Percentiles rank a stretch among this genome's conserved stretches.
phyloP scores from a whole-genome alignment of 2,797 vertebrate species.

The Malacoctenus gilli region DNA sequence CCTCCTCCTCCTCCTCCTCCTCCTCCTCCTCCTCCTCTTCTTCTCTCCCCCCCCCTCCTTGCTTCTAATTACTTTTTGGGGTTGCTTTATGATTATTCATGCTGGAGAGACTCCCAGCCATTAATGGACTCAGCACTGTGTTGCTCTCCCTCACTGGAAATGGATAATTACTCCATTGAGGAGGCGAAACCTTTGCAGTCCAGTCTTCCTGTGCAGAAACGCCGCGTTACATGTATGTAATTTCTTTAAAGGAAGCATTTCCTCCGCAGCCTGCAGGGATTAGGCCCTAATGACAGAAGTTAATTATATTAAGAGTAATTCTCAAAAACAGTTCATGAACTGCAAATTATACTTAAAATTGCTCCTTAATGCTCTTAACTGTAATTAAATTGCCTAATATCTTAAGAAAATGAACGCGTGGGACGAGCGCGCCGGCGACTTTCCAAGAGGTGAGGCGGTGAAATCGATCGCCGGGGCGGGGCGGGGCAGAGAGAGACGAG shows the following conservation, averaged over 20 bases:
- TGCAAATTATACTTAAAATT: conserved; percentile 88
- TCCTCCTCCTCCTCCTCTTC: too few species aligned
- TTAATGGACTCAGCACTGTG: conserved; percentile 70
- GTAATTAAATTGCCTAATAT: conserved; percentile 86
- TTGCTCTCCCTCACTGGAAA: conserved; percentile 65
- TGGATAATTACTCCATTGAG: conserved; percentile 76
- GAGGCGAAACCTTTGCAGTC: conserved; percentile 62
- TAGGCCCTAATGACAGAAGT: conserved; percentile 87
- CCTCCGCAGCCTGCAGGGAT: conserved; percentile 82
- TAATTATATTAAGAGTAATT: conserved; percentile 91
- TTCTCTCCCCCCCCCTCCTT: too few species aligned
- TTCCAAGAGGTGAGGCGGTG: too few species aligned
- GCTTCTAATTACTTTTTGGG: too few species aligned
- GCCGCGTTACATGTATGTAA: conserved; percentile 72
- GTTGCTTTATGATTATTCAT: conserved; percentile 63
- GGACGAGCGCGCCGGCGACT: conserved; percentile 9
- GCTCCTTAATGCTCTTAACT: conserved; percentile 84
- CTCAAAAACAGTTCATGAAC: conserved; percentile 89
- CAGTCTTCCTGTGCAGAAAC: conserved; percentile 62
- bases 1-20: background rate
- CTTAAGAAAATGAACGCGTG: conserved; percentile 72
- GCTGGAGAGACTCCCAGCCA: conserved; percentile 52
- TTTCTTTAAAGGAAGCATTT: conserved; percentile 80
- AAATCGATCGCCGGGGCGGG: too few species aligned
- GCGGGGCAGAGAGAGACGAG: too few species aligned